Evolutionary conservation across 2,113 vertebrate genomes (phyloP).

Genomic region (Cyanocitta stelleri): DNA sequence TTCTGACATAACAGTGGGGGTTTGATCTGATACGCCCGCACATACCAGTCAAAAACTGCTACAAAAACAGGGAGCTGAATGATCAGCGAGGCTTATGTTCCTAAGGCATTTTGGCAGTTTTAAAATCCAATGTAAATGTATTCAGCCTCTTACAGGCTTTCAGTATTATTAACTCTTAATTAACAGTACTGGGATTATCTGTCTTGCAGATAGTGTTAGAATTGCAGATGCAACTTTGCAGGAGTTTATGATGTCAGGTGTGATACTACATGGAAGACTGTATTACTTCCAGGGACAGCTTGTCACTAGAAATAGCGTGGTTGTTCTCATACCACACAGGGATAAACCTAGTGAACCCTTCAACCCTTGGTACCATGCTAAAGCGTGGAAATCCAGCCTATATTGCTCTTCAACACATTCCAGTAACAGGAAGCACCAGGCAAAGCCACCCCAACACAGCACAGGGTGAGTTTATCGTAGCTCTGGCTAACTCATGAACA

Average conservation of each 20-base stretch:
- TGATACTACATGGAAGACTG: background rate
- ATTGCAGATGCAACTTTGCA: background rate
- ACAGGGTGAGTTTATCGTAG: background rate
- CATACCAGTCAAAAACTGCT: conserved; percentile 16
- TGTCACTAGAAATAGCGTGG: background rate
- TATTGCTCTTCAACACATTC: background rate
- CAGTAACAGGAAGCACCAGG: background rate
- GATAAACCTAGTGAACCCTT: background rate
- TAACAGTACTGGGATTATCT: background rate
- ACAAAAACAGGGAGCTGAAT: background rate
- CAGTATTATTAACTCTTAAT: conserved; percentile 16
- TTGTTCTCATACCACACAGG: background rate
- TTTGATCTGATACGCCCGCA: background rate
- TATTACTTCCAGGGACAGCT: background rate
- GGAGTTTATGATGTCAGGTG: background rate
- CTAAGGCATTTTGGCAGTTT: conserved; percentile 11
- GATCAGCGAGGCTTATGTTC: background rate
- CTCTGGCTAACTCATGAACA: background rate
- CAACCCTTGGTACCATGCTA: background rate
- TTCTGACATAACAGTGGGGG: conserved; percentile 26
- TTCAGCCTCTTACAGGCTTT: background rate
- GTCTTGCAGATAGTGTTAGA: background rate
- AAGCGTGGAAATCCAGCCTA: background rate
- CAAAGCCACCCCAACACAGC: background rate
- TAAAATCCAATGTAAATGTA: background rate